Evolutionary conservation across 2,113 vertebrate species (phyloP).

Genomic region (Thamnophis sirtalis): DNA sequence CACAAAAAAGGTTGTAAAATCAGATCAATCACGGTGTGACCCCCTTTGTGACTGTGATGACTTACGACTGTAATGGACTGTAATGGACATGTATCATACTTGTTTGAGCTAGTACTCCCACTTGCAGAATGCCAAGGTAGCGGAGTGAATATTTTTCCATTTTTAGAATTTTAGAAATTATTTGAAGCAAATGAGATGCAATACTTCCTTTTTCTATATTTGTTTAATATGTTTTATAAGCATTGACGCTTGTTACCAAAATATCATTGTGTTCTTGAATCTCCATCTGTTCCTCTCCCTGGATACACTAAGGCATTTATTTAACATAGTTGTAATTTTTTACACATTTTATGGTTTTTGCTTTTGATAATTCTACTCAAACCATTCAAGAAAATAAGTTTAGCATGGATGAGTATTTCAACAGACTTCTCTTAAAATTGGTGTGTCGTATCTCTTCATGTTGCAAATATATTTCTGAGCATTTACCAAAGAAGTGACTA

Average conservation of each 20-base stretch:
- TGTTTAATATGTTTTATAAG: background rate
- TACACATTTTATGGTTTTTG: background rate
- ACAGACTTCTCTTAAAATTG: background rate
- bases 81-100: background rate
- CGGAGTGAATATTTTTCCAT: background rate
- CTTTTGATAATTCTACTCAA: background rate
- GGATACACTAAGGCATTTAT: slow-evolving; percentile 1
- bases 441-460: background rate
- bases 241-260: background rate
- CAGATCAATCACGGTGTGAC: background rate
- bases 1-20: background rate
- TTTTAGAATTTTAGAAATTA: background rate
- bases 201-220: background rate
- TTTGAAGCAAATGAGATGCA: background rate
- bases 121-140: background rate
- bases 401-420: background rate
- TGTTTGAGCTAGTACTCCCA: background rate
- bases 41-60: background rate
- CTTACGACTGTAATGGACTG: background rate
- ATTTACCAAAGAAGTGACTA: background rate
- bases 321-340: slow-evolving; percentile 10
- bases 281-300: slow-evolving; percentile 18
- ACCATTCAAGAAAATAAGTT: slow-evolving; percentile 6
- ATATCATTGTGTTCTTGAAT: slow-evolving; percentile 3
- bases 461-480: background rate